Evolutionary conservation across 1,140 invertebrate genomes (phyloP).

Genomic region (Camponotus vicinus): DNA sequence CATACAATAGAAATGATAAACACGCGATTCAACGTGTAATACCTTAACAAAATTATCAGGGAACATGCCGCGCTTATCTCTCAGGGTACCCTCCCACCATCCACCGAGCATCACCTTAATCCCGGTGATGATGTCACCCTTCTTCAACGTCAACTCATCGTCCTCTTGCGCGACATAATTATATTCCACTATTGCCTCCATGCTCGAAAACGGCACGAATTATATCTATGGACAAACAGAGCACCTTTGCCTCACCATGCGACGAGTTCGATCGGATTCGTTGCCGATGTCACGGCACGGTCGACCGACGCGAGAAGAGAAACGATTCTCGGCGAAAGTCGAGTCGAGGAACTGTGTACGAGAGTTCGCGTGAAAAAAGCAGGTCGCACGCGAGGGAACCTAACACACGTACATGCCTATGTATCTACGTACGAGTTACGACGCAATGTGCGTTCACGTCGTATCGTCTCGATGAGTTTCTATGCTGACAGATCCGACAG

Average conservation of each 20-base stretch:
- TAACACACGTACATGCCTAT: background rate
- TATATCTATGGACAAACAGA: constrained; percentile 23
- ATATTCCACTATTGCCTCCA: constrained; percentile 93
- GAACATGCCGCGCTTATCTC: constrained; percentile 97
- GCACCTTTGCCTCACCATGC: constrained; percentile 8
- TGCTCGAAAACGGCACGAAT: constrained; percentile 52
- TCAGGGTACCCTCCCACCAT: constrained; percentile 98
- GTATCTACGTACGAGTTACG: constrained; percentile 59
- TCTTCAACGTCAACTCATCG: constrained; percentile 94
- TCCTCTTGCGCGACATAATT: constrained; percentile 93
- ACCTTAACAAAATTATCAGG: constrained; percentile 98
- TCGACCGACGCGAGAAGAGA: background rate
- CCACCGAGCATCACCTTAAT: constrained; percentile 95
- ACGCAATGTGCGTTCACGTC: constrained; percentile 52
- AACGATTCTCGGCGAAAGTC: background rate
- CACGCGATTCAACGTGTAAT: background rate
- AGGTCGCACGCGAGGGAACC: constrained; percentile 9
- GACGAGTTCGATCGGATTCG: constrained; percentile 34
- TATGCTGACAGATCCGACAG: background rate
- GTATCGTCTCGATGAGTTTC: constrained; percentile 29
- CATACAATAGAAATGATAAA: background rate
- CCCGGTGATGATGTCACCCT: constrained; percentile 95
- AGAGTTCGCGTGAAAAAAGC: constrained; percentile 10
- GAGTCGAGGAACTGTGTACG: background rate
- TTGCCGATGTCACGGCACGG: constrained; percentile 17